Conservation (phyloP, 30 jellyfish, hydroid and myxozoan genomes). For the Aurelia sp. region DNA sequence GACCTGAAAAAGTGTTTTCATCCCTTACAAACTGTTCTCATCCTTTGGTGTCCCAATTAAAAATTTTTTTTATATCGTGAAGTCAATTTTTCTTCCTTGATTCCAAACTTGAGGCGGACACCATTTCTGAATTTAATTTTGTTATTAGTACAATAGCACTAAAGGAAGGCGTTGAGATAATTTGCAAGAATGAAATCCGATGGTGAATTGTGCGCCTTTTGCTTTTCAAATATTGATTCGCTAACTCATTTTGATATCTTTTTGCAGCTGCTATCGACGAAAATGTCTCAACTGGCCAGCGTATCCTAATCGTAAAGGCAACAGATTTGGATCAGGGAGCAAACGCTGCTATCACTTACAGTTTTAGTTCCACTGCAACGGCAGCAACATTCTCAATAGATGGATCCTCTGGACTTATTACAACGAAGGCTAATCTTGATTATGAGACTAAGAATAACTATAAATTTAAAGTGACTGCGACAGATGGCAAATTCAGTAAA, state of each 20-base stretch:
- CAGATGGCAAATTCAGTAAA: slow-evolving; percentile 73
- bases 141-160: no score
- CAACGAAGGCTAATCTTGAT: slow-evolving; percentile 60
- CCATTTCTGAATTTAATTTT: no score
- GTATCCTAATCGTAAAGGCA: slow-evolving; percentile 56
- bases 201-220: no score
- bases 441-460: slow-evolving; percentile 67
- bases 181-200: no score
- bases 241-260: not conserved
- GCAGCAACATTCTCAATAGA: slow-evolving; percentile 59
- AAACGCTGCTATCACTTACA: slow-evolving; percentile 72
- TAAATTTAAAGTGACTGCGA: slow-evolving; percentile 68
- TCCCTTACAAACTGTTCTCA: no score
- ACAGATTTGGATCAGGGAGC: slow-evolving; percentile 74
- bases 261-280: slow-evolving; percentile 65
- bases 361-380: slow-evolving; percentile 32
- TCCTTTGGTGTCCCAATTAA: no score
- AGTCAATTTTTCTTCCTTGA: no score
- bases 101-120: no score
- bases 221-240: no score
- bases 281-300: slow-evolving; percentile 23
- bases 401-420: slow-evolving; percentile 57
- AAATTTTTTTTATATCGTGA: no score
- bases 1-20: no score
- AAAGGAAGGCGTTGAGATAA: no score